Evolutionary conservation across 2,888 invertebrate genomes (phyloP).

Genomic region (Orthosia cruda): DNA sequence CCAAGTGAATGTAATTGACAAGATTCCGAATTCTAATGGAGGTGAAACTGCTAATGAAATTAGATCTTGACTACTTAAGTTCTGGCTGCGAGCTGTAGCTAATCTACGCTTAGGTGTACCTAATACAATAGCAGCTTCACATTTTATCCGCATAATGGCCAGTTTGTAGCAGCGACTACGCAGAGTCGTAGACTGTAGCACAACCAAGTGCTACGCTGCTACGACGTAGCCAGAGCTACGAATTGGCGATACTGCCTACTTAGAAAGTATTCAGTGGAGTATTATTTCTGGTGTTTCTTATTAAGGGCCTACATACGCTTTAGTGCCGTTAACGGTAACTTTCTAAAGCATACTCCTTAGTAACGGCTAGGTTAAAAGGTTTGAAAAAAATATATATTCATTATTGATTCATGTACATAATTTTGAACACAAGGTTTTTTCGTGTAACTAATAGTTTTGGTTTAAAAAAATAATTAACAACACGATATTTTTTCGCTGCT

Average conservation of each 20-base stretch:
- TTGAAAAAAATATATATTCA: too few relatives aligned
- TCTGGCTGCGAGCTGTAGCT: conserved; percentile 14
- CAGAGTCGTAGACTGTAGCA: conserved; percentile 32
- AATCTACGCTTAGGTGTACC: conserved; percentile 6
- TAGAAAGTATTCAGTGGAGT: neutral
- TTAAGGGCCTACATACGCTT: too few relatives aligned
- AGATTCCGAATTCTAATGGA: conserved; percentile 48
- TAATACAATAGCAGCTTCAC: conserved; percentile 10
- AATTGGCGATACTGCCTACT: conserved; percentile 14
- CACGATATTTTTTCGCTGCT: too few relatives aligned
- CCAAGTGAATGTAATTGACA: conserved; percentile 65
- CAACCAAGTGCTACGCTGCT: conserved; percentile 35
- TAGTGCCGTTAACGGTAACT: too few relatives aligned
- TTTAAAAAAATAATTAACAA: too few relatives aligned
- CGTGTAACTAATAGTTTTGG: too few relatives aligned
- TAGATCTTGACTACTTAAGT: conserved; percentile 15
- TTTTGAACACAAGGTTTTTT: too few relatives aligned
- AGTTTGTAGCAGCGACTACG: conserved; percentile 31
- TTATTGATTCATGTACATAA: too few relatives aligned
- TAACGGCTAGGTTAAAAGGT: too few relatives aligned
- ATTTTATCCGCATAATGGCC: conserved; percentile 28
- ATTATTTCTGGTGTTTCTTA: neutral
- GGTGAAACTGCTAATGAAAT: conserved; percentile 37
- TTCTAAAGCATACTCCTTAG: too few relatives aligned
- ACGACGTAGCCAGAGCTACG: conserved; percentile 44